phyloP scores from a whole-genome alignment of 2,797 vertebrate species.

The Capromys pilorides region DNA sequence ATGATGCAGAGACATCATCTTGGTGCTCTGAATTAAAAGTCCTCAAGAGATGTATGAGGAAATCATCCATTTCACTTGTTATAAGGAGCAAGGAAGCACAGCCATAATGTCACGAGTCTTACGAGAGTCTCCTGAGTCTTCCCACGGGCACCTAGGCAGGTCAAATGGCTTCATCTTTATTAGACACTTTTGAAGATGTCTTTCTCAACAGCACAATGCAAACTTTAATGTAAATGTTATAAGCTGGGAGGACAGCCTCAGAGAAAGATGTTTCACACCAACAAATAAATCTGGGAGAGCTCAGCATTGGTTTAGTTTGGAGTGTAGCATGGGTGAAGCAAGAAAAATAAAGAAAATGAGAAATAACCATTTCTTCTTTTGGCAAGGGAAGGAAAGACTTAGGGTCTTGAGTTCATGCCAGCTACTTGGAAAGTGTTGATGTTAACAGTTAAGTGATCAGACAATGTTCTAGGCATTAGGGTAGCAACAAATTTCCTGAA shows the following conservation, averaged over 20 bases:
- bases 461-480: neutral
- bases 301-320: neutral
- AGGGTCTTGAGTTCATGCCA: neutral
- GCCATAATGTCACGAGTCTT: neutral
- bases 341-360: neutral
- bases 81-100: neutral
- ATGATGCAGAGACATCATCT: neutral
- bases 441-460: neutral
- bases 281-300: neutral
- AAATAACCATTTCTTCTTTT: neutral
- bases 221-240: conserved; percentile 40
- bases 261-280: neutral
- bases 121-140: neutral
- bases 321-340: neutral
- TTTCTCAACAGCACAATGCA: neutral
- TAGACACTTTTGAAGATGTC: neutral
- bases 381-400: neutral
- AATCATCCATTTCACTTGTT: neutral
- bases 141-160: neutral
- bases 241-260: neutral
- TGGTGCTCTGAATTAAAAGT: conserved; percentile 5
- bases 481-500: conserved; percentile 4
- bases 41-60: neutral
- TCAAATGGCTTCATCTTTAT: neutral
- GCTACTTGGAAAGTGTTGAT: neutral